phyloP scores from a whole-genome alignment of 2,797 vertebrate species.

The Hypotaenidia okinawae region DNA sequence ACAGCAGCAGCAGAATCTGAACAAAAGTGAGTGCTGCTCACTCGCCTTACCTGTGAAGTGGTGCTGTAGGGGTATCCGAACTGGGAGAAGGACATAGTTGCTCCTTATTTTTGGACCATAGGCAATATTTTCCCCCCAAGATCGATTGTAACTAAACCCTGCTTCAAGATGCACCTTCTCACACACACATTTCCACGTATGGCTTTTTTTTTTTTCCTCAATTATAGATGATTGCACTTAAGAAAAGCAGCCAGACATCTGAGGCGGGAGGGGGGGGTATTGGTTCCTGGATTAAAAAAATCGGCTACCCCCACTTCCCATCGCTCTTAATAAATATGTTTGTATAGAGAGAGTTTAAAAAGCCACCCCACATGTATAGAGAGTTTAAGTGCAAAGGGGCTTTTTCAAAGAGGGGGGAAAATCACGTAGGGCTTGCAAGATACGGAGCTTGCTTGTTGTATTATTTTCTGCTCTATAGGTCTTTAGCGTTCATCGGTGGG shows the following conservation, averaged over 20 bases:
- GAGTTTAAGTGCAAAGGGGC: constrained; percentile 84
- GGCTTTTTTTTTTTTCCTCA: constrained; percentile 74
- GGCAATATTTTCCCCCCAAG: constrained; percentile 86
- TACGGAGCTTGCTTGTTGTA: constrained; percentile 90
- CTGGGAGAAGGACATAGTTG: constrained; percentile 97
- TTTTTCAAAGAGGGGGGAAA: constrained; percentile 23
- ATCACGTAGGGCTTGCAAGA: constrained; percentile 88
- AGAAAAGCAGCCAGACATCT: constrained; percentile 79
- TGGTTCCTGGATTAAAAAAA: constrained; percentile 78
- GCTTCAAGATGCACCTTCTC: constrained; percentile 87
- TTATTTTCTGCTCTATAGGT: constrained; percentile 94
- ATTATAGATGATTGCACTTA: constrained; percentile 92
- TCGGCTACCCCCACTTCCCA: constrained; percentile 55
- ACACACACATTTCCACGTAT: constrained; percentile 86
- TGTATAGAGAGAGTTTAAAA: constrained; percentile 52
- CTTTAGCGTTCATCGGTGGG: constrained; percentile 91
- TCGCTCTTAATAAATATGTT: constrained; percentile 65
- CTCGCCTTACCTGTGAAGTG: constrained; percentile 93
- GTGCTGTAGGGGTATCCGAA: constrained; percentile 97
- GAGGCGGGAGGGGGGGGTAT: constrained; percentile 64
- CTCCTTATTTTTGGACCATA: constrained; percentile 89
- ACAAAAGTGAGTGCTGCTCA: constrained; percentile 64
- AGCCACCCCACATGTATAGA: constrained; percentile 77
- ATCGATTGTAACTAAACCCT: constrained; percentile 89
- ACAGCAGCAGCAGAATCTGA: constrained; percentile 55